phyloP scores from a whole-genome alignment of 2,888 invertebrate species.

The Callosobruchus maculatus region DNA sequence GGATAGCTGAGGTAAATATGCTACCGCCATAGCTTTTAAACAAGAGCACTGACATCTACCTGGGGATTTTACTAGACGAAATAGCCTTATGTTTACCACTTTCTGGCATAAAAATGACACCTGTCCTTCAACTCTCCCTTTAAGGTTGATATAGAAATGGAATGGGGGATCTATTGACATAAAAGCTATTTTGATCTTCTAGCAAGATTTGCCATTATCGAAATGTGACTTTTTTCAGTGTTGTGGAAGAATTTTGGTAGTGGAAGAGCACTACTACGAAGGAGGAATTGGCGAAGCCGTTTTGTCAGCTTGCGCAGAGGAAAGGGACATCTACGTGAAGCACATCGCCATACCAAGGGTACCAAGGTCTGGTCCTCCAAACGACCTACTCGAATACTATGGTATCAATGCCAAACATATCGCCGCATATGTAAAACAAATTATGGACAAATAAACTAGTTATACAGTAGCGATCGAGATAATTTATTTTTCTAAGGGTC shows the following conservation, averaged over 20 bases:
- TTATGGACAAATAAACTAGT: constrained; percentile 9
- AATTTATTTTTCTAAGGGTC: no score
- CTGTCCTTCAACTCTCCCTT: no score
- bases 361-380: constrained; percentile 87
- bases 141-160: no score
- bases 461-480: no score
- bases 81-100: no score
- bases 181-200: no score
- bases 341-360: constrained; percentile 75
- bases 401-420: constrained; percentile 66
- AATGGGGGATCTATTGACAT: no score
- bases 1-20: no score
- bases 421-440: constrained; percentile 61
- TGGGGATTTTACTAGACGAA: no score
- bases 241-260: constrained; percentile 78
- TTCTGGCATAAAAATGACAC: no score
- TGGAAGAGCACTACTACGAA: constrained; percentile 94
- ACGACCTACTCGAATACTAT: constrained; percentile 77
- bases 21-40: no score
- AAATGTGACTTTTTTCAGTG: background rate
- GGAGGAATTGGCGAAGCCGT: constrained; percentile 96
- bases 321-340: constrained; percentile 64
- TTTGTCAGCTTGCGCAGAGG: constrained; percentile 66
- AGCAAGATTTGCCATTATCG: background rate
- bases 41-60: no score